Conservation (phyloP, 2,797 vertebrate genomes). For the Dendrocincla tyrannina region DNA sequence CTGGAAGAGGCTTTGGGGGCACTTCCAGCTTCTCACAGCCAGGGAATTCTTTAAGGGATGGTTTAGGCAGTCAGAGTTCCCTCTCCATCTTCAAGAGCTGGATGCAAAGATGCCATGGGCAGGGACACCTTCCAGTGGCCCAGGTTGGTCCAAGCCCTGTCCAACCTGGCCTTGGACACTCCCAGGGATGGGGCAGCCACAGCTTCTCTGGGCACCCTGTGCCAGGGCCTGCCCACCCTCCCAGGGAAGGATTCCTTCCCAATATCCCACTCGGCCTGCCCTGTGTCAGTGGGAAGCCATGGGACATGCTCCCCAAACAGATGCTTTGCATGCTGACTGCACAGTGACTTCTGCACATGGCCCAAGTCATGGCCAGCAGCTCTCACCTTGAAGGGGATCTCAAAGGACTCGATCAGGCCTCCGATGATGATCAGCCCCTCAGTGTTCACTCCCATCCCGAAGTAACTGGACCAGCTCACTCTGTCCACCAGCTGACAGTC, state of each 20-base stretch:
- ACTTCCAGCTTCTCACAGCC: neutral
- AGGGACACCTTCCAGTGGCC: too few relatives aligned
- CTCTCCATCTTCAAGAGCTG: neutral
- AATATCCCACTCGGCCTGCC: fast-evolving
- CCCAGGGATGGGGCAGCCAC: too few relatives aligned
- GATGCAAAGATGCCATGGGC: neutral
- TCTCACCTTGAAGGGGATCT: conserved; percentile 87
- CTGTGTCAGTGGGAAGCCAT: neutral
- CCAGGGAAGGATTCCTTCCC: neutral
- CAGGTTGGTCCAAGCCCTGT: too few relatives aligned
- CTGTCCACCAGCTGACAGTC: conserved; percentile 87
- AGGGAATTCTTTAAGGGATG: neutral
- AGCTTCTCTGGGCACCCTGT: neutral
- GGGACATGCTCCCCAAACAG: neutral
- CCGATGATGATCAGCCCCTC: conserved; percentile 86
- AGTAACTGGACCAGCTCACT: conserved; percentile 82
- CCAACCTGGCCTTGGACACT: too few relatives aligned
- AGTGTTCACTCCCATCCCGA: conserved; percentile 76
- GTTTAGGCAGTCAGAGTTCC: neutral
- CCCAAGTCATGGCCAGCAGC: neutral
- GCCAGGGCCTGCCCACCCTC: neutral
- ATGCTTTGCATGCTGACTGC: neutral
- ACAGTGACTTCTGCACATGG: neutral
- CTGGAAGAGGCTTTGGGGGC: too few relatives aligned
- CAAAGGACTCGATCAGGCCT: conserved; percentile 81